A percentile compares a stretch with the other conserved stretches of the same genome.
These are phyloP conservation scores for Euschistus heros DNA, from an alignment of 1,140 invertebrate genomes.

Conservation along the genomic window DNA sequence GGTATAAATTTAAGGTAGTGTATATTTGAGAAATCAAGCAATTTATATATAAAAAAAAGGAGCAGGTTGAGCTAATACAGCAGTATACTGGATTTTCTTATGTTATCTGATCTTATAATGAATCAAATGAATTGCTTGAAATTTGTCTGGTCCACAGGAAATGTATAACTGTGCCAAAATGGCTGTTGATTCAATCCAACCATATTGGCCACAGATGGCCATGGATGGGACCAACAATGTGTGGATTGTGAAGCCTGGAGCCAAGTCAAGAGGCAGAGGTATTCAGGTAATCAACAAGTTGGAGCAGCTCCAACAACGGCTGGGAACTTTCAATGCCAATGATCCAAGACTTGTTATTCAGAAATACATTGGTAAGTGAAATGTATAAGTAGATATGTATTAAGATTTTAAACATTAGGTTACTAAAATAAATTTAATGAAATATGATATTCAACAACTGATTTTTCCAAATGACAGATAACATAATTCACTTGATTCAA, in stretches of 20 bases:
- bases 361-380: constrained; percentile 78
- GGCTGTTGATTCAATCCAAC: constrained; percentile 47
- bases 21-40: too few species aligned
- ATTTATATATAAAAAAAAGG: too few species aligned
- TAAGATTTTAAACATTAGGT: neutral
- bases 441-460: too few species aligned
- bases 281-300: constrained; percentile 77
- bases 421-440: too few species aligned
- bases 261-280: constrained; percentile 81
- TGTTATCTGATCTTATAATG: too few species aligned
- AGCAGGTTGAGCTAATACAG: too few species aligned
- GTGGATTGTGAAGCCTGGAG: constrained; percentile 92
- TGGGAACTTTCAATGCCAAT: constrained; percentile 37
- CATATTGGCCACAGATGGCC: constrained; percentile 67
- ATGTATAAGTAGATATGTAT: too few species aligned
- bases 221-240: constrained; percentile 77
- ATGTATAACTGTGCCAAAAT: constrained; percentile 38
- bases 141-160: constrained; percentile 32
- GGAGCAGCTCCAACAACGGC: constrained; percentile 68
- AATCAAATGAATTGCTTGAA: too few species aligned
- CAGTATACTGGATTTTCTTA: too few species aligned
- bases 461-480: neutral
- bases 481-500: neutral
- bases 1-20: too few species aligned
- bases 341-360: constrained; percentile 82